Base-by-base conservation (phyloP, 2,797 vertebrate species). In the Euthynnus affinis region DNA sequence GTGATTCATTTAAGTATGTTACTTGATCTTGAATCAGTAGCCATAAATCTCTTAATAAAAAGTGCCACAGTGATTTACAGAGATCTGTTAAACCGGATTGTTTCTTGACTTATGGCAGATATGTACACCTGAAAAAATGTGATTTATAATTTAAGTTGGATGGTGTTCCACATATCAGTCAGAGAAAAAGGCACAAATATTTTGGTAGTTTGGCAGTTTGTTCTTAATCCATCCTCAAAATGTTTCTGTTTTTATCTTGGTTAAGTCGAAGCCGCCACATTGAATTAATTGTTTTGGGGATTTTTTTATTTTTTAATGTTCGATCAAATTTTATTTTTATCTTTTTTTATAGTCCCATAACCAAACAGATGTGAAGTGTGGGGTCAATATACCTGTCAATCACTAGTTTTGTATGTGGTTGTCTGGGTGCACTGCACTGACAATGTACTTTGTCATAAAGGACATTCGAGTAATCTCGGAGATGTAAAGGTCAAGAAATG, bases 401-500 rank as follows among this genome's bases (percentile, higher is more conserved):
- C 78, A 71, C 40, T 76, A 7, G 32, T 57, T 67, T 68, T 78
- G 32, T 81, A 27, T 42, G 22, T 22, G 22, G 9, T 9, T 55
- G 58, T 78, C 29, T 23, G 23, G 10, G 9, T 40, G 62, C n/a
- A 22, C 34, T n/a, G 25, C 37, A 2, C 32, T 52, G 69, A 87
- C 63, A 87, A 77, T 79, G 65, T 44, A 59, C 57, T 76, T 87
- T 82, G 70, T 85, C 32, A 65, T 74, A 55, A 78, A 58, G 78
- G 59, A 85, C 66, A 67, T 83, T 87, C 68, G 61, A 79, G 74
- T 86, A 65, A 78, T 88, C 71, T 67, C 10, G 0, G 51, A 60
- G 75, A 79, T 60, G 25, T 83, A 88, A 91, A 88, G 84, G 86
- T 88, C 75, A 83, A 88, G 86, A 80, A 14, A 56, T 63, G 63